Evolutionary conservation across 1,140 invertebrate genomes (phyloP), one percentile per base, ranked within the genome.

Genomic region (Gonioctena quinquepunctata): DNA sequence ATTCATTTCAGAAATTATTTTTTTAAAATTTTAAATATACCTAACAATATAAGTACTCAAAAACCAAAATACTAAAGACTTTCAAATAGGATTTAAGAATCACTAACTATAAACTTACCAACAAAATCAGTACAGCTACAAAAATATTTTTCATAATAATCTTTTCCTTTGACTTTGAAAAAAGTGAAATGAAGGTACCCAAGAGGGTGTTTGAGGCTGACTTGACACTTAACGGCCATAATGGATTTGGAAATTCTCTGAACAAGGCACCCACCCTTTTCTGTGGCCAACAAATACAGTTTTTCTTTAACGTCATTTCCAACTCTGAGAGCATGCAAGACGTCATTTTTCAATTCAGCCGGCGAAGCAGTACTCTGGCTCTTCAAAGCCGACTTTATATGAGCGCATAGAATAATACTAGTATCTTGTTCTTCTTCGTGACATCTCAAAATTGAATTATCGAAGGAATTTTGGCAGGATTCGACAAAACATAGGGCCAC

Each of bases 181-280:
- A 92, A 89, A 13, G 87, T 87, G 82, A 92, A 90, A 83, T 94
- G 92, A 27, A 94, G 83, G 79, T 92, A 93, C 5, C 92, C 92
- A 18, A 94, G 82, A 6, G 91, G 91, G 79, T 93, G 89, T 75
- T 90, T 90, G 1, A 88, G 84, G 66, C 87, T 89, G 13, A 87
- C 85, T 81, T 91, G 89, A 80, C 91, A 93, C 80, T 91, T 92
- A 0, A 94, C 91, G 48, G 89, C 92, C 89, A 94, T 91, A 28
- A 91, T 90, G 73, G 89, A 89, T 82, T 91, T 92, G 1, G 92
- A 91, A 21, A 94, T 89, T 76, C 92, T 86, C 80, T 94, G 92
- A 7, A 94, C 91, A 11, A 93, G 80, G 1, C 90, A 89, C 19
- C 90, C 90, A 19, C 87, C 84, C 8, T 87, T 89, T 80, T 91